Evolutionary conservation across 2,797 vertebrate genomes (phyloP), one percentile per base, ranked within the genome.

Genomic region (Botia kubotai): DNA sequence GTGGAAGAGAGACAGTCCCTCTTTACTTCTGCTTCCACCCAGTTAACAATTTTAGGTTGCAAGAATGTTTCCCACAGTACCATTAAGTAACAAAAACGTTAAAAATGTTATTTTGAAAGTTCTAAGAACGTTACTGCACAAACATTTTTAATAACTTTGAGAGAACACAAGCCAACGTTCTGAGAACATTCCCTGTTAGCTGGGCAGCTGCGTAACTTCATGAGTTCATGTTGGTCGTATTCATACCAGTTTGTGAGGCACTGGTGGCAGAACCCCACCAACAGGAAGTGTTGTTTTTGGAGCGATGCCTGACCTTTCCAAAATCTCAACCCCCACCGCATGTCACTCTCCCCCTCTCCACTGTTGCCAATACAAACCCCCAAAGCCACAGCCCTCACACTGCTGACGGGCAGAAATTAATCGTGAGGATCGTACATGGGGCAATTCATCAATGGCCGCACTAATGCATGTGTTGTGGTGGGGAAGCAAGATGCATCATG

Each of bases 351-450:
- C 14, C 46, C 55, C 36, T 67, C 50, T 52, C 50, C 48, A 58
- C 14, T 17, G 72, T 73, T 67, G 84, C 86, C 84, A 86, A 87
- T 79, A 86, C 26, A 87, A 87, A 86, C 84, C 85, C 86, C 84
- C 76, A 63, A 86, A 84, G 74, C 86, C 84, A 43, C 81, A 82
- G 85, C 75, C 79, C 74, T 81, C 84, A 82, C 81, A 85, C 82
- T 83, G 80, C 83, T 87, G 85, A 86, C 82, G 81, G 86, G 86
- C 79, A 85, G 85, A 82, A 87, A 87, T 84, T 84, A 88, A 80
- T 84, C 46, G 82, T 72, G 83, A 85, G 77, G 86, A 84, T 71
- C 78, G 79, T 82, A 82, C 87, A 85, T 52, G 78, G 82, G 86
- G 82, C 82, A 77, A 87, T 88, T 88, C 82, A 87, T 87, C 86